Conservation (phyloP, 2,888 invertebrate species). For the Trachelus stipa region DNA sequence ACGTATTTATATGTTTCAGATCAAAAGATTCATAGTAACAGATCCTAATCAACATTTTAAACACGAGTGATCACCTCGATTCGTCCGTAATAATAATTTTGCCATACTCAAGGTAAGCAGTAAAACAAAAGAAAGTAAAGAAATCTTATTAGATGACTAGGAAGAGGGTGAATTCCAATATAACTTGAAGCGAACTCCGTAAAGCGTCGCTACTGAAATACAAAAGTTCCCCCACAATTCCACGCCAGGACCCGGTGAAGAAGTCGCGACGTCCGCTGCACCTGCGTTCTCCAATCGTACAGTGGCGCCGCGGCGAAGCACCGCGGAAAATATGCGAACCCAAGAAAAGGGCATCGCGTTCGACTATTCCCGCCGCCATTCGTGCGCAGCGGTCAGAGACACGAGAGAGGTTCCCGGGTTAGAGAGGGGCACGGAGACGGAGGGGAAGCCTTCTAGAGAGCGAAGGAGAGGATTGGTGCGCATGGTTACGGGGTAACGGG, state of each 20-base stretch:
- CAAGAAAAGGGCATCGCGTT: slow-evolving; percentile 44
- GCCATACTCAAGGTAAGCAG: background rate
- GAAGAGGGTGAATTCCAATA: slow-evolving; percentile 28
- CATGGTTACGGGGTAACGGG: slow-evolving; percentile 14
- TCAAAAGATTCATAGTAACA: background rate
- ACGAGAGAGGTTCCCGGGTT: slow-evolving; percentile 42
- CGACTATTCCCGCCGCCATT: slow-evolving; percentile 58
- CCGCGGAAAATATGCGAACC: slow-evolving; percentile 50
- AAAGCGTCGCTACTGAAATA: slow-evolving; percentile 21
- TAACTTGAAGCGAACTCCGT: slow-evolving; percentile 25
- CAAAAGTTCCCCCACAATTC: background rate
- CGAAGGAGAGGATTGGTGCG: slow-evolving; percentile 16
- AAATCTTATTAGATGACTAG: background rate
- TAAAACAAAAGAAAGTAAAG: slow-evolving; percentile 13
- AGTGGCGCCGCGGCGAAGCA: slow-evolving; percentile 46
- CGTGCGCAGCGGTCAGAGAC: slow-evolving; percentile 70
- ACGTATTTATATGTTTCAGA: background rate
- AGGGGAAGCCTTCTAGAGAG: slow-evolving; percentile 4
- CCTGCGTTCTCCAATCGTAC: slow-evolving; percentile 36
- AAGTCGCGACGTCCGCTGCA: slow-evolving; percentile 13
- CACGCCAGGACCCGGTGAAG: background rate
- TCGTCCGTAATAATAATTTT: background rate
- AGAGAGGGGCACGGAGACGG: slow-evolving; percentile 58
- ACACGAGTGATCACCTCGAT: background rate
- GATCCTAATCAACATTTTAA: background rate